Percentiles rank a stretch among this genome's conserved stretches.
Evolutionary conservation across 2,888 invertebrate species (phyloP).

Genomic region (Salpingus planirostris): DNA sequence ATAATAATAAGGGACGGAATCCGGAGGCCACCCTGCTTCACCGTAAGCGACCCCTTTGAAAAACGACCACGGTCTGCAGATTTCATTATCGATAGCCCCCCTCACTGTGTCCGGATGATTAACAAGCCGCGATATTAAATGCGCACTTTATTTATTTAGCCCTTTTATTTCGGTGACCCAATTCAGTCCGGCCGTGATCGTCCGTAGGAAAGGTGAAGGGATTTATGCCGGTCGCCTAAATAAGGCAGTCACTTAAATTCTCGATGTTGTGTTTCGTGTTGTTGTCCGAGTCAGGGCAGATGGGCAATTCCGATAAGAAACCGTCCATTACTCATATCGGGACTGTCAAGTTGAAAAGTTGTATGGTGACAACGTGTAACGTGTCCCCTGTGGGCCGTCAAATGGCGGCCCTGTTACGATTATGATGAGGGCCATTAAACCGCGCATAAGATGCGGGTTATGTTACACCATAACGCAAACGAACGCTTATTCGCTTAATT

Average conservation of each 20-base stretch:
- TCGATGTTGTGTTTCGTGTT: too few species aligned
- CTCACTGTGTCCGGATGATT: slow-evolving; percentile 26
- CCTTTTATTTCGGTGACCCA: slow-evolving; percentile 4
- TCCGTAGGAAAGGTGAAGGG: too few species aligned
- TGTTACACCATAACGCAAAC: slow-evolving; percentile 20
- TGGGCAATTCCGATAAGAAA: too few species aligned
- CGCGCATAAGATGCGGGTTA: slow-evolving; percentile 23
- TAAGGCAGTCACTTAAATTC: too few species aligned
- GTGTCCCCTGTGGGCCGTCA: slow-evolving; percentile 21
- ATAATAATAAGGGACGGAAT: not conserved
- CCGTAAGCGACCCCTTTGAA: slow-evolving; percentile 14
- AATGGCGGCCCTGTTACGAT: slow-evolving; percentile 9
- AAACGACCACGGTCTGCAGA: slow-evolving; percentile 24
- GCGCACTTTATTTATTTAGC: slow-evolving; percentile 11
- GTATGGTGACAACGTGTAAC: slow-evolving; percentile 22
- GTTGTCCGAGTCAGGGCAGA: too few species aligned
- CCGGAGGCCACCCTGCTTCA: not conserved
- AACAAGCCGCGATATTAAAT: slow-evolving; percentile 12
- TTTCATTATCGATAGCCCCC: slow-evolving; percentile 30
- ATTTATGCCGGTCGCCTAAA: too few species aligned
- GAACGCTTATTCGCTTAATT: slow-evolving; percentile 12
- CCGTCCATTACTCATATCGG: slow-evolving; percentile 27
- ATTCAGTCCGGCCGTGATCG: too few species aligned
- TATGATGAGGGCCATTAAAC: slow-evolving; percentile 26
- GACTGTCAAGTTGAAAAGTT: slow-evolving; percentile 28